phyloP scores from a whole-genome alignment of 2,888 invertebrate genomes.

The Stramonita haemastoma region DNA sequence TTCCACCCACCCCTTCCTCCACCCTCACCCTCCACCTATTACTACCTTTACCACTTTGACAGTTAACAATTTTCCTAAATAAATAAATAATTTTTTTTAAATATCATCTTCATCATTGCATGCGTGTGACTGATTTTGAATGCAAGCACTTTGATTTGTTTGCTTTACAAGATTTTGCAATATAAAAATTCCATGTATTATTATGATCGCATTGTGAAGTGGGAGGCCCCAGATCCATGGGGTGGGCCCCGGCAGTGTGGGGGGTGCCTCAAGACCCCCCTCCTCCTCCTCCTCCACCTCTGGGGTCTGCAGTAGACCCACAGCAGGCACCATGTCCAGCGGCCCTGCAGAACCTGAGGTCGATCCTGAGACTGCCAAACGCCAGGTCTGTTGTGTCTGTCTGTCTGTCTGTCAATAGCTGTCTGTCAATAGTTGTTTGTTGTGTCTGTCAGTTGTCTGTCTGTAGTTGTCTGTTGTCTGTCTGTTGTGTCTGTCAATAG shows the following conservation, averaged over 20 bases:
- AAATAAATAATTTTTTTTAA: too few species aligned
- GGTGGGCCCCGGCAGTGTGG: background rate
- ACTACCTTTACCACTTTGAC: too few species aligned
- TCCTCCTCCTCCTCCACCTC: constrained; percentile 28
- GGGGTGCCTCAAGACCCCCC: background rate
- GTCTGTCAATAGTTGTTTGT: constrained; percentile 45
- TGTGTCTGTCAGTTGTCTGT: background rate
- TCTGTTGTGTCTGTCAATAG: too few species aligned
- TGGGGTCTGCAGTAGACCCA: constrained; percentile 56
- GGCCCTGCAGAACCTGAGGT: constrained; percentile 53
- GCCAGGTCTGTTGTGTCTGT: constrained; percentile 50
- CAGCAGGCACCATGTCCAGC: constrained; percentile 26
- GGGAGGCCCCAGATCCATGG: constrained; percentile 12
- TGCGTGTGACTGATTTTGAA: too few species aligned
- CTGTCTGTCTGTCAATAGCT: background rate
- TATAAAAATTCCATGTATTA: too few species aligned
- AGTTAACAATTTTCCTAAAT: too few species aligned
- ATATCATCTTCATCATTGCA: too few species aligned
- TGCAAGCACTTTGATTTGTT: too few species aligned
- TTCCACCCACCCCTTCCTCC: too few species aligned
- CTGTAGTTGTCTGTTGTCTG: too few species aligned
- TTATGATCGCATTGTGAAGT: background rate
- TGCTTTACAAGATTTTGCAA: too few species aligned
- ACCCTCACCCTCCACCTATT: too few species aligned
- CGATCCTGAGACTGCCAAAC: constrained; percentile 56